Percentiles rank a stretch among this genome's conserved stretches.
Evolutionary conservation across 2,113 vertebrate genomes (phyloP).

Genomic region (Crotalus tigris): DNA sequence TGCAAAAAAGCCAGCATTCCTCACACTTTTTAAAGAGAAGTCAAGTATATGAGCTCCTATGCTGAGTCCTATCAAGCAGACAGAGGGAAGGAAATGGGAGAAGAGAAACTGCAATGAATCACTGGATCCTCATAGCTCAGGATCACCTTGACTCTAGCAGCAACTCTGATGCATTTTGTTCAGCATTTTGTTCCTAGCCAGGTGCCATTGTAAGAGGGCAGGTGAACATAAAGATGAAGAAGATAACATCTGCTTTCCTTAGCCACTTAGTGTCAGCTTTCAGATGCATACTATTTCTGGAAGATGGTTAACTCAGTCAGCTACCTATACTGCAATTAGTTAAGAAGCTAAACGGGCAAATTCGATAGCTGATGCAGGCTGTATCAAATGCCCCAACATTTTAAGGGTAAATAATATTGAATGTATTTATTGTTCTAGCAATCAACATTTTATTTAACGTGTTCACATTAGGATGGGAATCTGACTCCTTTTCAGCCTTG

Average conservation of each 20-base stretch:
- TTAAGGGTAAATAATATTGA: background rate
- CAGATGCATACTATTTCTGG: background rate
- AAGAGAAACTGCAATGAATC: background rate
- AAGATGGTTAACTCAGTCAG: background rate
- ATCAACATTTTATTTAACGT: conserved; percentile 22
- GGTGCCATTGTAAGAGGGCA: background rate
- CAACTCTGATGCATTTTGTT: background rate
- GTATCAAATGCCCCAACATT: no score
- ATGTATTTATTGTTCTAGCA: background rate
- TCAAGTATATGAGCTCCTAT: background rate
- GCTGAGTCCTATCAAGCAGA: background rate
- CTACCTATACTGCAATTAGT: background rate
- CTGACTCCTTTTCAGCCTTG: conserved; percentile 9
- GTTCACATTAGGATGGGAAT: conserved; percentile 29
- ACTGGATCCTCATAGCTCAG: background rate
- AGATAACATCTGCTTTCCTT: background rate
- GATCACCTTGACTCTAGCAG: background rate
- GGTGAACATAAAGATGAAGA: background rate
- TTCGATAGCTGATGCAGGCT: background rate
- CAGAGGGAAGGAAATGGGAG: background rate
- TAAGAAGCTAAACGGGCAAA: conserved; percentile 21
- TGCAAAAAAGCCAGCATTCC: background rate
- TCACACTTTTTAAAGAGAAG: background rate
- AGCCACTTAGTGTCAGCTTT: background rate
- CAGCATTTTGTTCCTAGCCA: background rate